Conservation (phyloP, 2,888 invertebrate species). For the Agriopis leucophaearia region DNA sequence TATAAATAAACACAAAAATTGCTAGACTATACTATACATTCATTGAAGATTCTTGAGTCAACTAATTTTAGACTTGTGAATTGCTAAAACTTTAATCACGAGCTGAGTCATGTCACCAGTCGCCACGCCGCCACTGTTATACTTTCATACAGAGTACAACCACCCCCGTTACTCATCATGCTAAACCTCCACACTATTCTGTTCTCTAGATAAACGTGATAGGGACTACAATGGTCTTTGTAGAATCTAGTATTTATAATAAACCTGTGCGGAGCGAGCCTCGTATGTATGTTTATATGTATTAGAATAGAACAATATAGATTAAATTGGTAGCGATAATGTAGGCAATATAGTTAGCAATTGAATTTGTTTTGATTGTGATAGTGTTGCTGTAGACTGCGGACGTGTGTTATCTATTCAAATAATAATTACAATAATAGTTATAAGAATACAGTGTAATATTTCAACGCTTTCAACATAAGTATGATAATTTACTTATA, state of each 20-base stretch:
- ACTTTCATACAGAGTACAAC: conserved; percentile 26
- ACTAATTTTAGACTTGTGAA: conserved; percentile 19
- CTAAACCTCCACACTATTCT: conserved; percentile 7
- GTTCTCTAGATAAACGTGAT: conserved; percentile 19
- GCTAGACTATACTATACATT: not conserved
- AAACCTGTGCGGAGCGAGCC: conserved; percentile 27
- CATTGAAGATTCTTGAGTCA: not conserved
- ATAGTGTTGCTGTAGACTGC: conserved; percentile 4
- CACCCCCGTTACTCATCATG: conserved; percentile 33
- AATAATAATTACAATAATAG: not conserved
- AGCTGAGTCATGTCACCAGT: conserved; percentile 46
- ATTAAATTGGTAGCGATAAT: conserved; percentile 53
- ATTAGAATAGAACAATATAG: conserved; percentile 60
- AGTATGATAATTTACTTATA: not conserved
- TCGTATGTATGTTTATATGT: conserved; percentile 45
- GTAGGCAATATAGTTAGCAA: conserved; percentile 19
- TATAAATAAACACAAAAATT: too few species aligned
- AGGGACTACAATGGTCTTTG: conserved; percentile 20
- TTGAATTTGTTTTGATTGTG: conserved; percentile 22
- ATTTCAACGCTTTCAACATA: not conserved
- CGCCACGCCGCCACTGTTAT: conserved; percentile 4
- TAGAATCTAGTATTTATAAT: conserved; percentile 23
- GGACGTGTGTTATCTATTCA: conserved; percentile 19
- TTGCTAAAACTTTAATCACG: conserved; percentile 39
- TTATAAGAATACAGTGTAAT: not conserved